Percentiles rank a stretch among this genome's conserved stretches.
These are phyloP conservation scores for Papilio xuthus DNA, from an alignment of 1,140 invertebrate species.

Conservation along the genomic window DNA sequence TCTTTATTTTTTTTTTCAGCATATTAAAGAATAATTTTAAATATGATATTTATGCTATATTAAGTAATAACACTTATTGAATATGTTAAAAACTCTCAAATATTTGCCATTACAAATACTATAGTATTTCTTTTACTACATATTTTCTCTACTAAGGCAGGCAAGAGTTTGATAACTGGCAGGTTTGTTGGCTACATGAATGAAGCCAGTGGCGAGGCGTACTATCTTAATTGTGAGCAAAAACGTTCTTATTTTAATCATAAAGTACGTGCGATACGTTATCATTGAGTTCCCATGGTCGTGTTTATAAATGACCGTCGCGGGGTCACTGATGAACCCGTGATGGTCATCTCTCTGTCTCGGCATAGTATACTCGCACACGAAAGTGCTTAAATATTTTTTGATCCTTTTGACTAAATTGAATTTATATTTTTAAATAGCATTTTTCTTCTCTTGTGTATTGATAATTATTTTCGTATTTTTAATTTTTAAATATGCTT, in stretches of 20 bases:
- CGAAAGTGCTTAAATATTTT: conserved; percentile 4
- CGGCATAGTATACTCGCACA: conserved; percentile 19
- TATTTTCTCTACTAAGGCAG: not conserved
- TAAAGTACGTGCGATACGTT: conserved; percentile 71
- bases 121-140: not conserved
- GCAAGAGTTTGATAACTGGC: too few relatives aligned
- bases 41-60: too few relatives aligned
- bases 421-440: not conserved
- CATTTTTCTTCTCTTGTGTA: not conserved
- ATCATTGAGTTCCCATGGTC: conserved; percentile 73
- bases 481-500: too few relatives aligned
- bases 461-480: too few relatives aligned
- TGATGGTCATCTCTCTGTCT: conserved; percentile 69
- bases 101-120: too few relatives aligned
- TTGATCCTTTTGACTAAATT: not conserved
- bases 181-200: conserved; percentile 4
- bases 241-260: conserved; percentile 69
- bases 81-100: too few relatives aligned
- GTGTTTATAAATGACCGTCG: conserved; percentile 73
- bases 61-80: too few relatives aligned
- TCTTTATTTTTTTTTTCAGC: not conserved
- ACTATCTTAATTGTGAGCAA: conserved; percentile 64
- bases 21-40: not conserved
- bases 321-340: conserved; percentile 63
- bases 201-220: not conserved